Conservation (phyloP, 2,888 invertebrate genomes). For the Nemurella pictetii region DNA sequence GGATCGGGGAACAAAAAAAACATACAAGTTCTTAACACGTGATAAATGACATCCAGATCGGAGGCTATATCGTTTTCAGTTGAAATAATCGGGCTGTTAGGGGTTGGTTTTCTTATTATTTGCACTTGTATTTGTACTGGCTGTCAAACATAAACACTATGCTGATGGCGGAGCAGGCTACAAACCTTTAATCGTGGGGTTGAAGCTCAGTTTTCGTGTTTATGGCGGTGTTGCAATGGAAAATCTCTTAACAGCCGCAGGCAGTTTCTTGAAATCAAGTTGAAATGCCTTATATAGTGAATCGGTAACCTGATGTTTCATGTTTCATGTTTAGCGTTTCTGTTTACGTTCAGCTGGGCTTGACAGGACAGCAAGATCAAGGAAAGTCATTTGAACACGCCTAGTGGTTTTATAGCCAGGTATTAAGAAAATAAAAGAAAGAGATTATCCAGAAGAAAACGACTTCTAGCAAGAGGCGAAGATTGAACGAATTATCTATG, state of each 20-base stretch:
- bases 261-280: background rate
- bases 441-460: background rate
- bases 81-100: no score
- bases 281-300: background rate
- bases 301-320: no score
- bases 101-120: no score
- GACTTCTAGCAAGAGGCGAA: background rate
- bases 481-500: background rate
- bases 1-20: background rate
- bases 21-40: background rate
- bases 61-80: background rate
- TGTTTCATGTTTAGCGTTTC: no score
- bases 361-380: background rate
- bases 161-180: no score
- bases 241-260: background rate
- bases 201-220: no score
- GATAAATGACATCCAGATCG: background rate
- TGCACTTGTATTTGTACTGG: no score
- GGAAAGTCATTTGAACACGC: background rate
- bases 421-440: background rate
- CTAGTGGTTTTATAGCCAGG: background rate
- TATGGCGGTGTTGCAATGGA: background rate
- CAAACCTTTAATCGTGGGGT: no score
- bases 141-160: no score
- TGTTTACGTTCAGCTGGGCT: background rate